phyloP scores from a whole-genome alignment of 2,797 vertebrate genomes.

The Onychomys torridus region DNA sequence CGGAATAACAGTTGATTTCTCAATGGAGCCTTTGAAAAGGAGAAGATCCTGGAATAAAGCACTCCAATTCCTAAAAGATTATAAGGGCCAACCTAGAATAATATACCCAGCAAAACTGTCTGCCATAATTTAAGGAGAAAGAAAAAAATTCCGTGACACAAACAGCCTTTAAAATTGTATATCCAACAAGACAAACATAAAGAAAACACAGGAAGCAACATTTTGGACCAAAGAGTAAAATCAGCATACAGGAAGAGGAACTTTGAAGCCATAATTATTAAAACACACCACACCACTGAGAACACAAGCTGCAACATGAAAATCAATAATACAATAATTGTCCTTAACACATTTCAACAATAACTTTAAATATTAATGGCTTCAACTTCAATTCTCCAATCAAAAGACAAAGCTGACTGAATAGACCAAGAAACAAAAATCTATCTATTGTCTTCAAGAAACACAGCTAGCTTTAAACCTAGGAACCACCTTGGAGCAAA shows the following conservation, averaged over 20 bases:
- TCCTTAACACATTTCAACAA: not conserved
- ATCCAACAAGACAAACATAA: not conserved
- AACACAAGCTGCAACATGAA: not conserved
- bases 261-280: not conserved
- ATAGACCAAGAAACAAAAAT: not conserved
- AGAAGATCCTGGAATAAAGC: not conserved
- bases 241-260: not conserved
- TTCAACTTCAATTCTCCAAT: not conserved
- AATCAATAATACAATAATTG: not conserved
- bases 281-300: not conserved
- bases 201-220: not conserved
- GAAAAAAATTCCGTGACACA: not conserved
- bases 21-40: not conserved
- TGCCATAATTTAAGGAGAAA: not conserved
- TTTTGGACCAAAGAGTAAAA: not conserved
- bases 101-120: not conserved
- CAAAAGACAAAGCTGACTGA: not conserved
- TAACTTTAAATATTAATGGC: not conserved
- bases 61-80: not conserved
- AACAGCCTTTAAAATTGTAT: not conserved
- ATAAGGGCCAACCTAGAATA: not conserved
- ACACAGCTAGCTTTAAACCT: not conserved
- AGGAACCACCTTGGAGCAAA: not conserved
- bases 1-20: not conserved
- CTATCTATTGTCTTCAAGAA: not conserved